phyloP scores from a whole-genome alignment of 2,113 vertebrate genomes.

The Poicephalus meyeri region DNA sequence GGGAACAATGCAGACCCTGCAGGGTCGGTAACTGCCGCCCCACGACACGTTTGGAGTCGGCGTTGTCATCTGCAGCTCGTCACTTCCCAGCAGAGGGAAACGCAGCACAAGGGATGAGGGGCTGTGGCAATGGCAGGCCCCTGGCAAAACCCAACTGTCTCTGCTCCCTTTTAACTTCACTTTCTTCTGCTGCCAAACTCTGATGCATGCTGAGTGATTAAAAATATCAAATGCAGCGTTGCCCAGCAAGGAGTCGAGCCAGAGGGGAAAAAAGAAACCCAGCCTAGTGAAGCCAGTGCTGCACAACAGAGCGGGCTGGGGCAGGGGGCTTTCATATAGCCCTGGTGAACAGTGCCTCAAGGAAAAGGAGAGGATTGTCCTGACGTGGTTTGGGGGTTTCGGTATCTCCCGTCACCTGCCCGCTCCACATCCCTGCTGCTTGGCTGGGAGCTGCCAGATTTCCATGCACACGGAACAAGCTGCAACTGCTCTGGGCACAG shows the following conservation, averaged over 20 bases:
- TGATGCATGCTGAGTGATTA: conserved; percentile 31
- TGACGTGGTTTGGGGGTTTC: fast-evolving
- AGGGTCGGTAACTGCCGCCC: not conserved
- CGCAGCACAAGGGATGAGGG: not conserved
- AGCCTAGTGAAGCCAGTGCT: not conserved
- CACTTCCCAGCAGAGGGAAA: conserved; percentile 37
- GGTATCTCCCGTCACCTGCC: not conserved
- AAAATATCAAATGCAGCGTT: conserved; percentile 55
- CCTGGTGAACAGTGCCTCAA: not conserved
- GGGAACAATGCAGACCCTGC: fast-evolving
- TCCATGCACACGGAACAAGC: fast-evolving
- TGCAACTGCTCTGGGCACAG: not conserved
- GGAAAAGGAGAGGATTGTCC: not conserved
- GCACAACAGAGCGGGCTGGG: not conserved
- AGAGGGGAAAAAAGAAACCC: not conserved
- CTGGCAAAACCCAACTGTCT: conserved; percentile 7
- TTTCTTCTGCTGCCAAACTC: conserved; percentile 76
- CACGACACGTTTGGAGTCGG: not conserved
- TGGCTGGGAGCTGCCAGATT: not conserved
- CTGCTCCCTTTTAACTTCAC: conserved; percentile 56
- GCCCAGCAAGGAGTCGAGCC: not conserved
- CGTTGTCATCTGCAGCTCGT: not conserved
- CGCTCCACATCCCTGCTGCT: fast-evolving
- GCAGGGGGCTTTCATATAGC: not conserved
- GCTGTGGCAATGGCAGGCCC: conserved; percentile 52